A percentile compares a stretch with the other conserved stretches of the same genome.
These are phyloP conservation scores for Miichthys miiuy DNA, from an alignment of 2,797 vertebrate species.

Conservation along the genomic window DNA sequence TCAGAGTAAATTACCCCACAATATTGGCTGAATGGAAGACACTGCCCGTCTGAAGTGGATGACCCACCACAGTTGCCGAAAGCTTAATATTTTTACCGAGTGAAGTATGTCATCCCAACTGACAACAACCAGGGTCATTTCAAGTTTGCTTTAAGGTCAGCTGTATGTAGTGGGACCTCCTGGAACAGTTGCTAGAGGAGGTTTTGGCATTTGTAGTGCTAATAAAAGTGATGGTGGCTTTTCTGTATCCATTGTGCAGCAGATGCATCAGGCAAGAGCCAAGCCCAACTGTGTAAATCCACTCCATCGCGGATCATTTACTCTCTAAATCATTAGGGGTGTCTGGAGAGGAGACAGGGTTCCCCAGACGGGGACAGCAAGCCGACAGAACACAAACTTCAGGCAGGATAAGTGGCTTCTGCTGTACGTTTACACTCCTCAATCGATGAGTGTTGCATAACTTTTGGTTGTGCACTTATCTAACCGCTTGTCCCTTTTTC, in stretches of 20 bases:
- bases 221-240: constrained; percentile 30
- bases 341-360: constrained; percentile 58
- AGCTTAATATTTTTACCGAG: constrained; percentile 14
- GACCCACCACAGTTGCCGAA: constrained; percentile 3
- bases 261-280: constrained; percentile 43
- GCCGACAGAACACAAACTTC: constrained; percentile 63
- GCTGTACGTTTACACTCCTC: constrained; percentile 72
- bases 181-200: constrained; percentile 17
- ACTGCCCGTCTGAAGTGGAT: constrained; percentile 12
- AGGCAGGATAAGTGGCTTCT: constrained; percentile 76
- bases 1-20: constrained; percentile 28
- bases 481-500: constrained; percentile 47
- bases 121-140: constrained; percentile 11
- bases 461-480: constrained; percentile 67
- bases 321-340: constrained; percentile 64
- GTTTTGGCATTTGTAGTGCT: constrained; percentile 32
- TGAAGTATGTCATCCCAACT: constrained; percentile 13
- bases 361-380: constrained; percentile 56
- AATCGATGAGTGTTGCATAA: constrained; percentile 78
- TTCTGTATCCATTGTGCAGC: constrained; percentile 21
- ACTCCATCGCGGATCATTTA: constrained; percentile 62
- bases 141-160: constrained; percentile 3
- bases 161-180: neutral
- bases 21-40: constrained; percentile 15
- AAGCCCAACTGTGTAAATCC: constrained; percentile 43